Evolutionary conservation across 2,113 vertebrate species (phyloP), one percentile per base, ranked within the genome.

Genomic region (Gobius niger): DNA sequence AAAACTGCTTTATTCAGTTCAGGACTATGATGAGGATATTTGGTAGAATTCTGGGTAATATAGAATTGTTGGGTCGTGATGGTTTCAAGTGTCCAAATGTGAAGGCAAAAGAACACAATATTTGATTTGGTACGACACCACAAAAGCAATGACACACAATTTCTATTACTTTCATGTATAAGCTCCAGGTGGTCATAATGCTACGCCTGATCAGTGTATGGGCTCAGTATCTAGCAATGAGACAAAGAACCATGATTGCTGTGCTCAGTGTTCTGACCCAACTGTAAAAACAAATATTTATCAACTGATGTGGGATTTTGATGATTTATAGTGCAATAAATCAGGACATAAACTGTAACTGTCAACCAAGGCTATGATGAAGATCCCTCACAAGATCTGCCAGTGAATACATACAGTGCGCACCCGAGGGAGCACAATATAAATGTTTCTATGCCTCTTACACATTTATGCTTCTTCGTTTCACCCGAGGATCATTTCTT

Each of bases 271-370:
- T 71, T 60, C 63, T 78, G 75, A 77, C 72, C 71, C 2, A 24
- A 63, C 67, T 60, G 19, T 74, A 50, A 76, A 75, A 70, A 72
- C 75, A 66, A 82, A 86, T 84, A 84, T 85, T 87, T 77, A 81
- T 76, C 46, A 76, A 77, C 79, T 80, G 65, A 67, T 73, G 34
- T 13, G 54, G 49, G 72, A 67, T 75, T 73, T 65, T 16, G 65
- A 40, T 84, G 78, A 85, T 82, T 88, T 88, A 88, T 72, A 59
- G 51, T 77, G 70, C 67, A 71, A 74, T 85, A 70, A 79, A 85
- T 84, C 75, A 71, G 76, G 81, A 76, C 70, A 75, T 51, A 76
- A 85, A 82, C 68, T 81, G 59, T 82, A 81, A 82, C 64, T 65
- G 46, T 53, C 18, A 47, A 63, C 42, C 75, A 68, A 57, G 44